Evolutionary conservation across 2,888 invertebrate genomes (phyloP), one percentile per base, ranked within the genome.

Genomic region (Branchellion lobata): DNA sequence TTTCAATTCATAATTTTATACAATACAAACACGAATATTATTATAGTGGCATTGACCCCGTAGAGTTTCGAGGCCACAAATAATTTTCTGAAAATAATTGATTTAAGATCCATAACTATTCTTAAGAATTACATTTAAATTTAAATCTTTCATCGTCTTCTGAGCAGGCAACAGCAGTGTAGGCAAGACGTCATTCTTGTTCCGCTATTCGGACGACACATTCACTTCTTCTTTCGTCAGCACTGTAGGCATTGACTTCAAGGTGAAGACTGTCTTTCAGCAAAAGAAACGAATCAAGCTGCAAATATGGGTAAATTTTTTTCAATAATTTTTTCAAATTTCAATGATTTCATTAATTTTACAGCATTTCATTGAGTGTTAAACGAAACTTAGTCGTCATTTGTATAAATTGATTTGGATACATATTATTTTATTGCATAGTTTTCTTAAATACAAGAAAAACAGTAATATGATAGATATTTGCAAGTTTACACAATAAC

Each of bases 161-260:
- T 3, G 5, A 57, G 21, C 21, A 57, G 88, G 88, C 74, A 88
- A 88, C 84, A 87, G 87, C 82, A 86, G 86, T 81, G 97, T 98
- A 78, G 98, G 99, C 84, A 99, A 99, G 90, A 99, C 99, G 40
- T 98, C 95, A 84, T 98, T 99, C 88, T 92, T 98, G 84, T 98
- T 99, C 90, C 94, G 99, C 84, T 99, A 99, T 88, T 98, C 99
- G 80, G 99, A 99, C 88, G 99, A 99, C 89, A 96, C 97, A 83
- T 99, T 99, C 90, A 99, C 98, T 83, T 98, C 98, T 83, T 98
- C 98, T 83, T 99, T 99, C 89, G 99, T 99, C 83, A 96, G 96
- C 85, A 99, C 99, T 81, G 99, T 99, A 83, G 99, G 99, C 83
- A 99, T 99, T 86, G 99, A 99, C 90, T 99, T 99, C 90, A 99